These are phyloP conservation scores for Coptotermes formosanus DNA, from an alignment of 1,140 invertebrate genomes.

Conservation along the genomic window DNA sequence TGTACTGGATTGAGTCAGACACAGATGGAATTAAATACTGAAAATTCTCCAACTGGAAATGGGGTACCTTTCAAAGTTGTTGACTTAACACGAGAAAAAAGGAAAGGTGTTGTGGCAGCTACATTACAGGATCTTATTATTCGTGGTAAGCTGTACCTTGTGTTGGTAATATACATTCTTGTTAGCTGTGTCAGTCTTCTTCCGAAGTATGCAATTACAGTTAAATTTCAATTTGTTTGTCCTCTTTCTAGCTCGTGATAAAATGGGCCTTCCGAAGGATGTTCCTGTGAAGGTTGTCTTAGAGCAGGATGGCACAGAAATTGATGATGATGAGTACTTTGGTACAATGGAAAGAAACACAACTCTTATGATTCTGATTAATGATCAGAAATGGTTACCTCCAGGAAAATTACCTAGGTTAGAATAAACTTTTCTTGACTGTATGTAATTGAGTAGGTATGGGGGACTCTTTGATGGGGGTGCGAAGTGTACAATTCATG, in stretches of 20 bases:
- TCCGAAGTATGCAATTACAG: not conserved
- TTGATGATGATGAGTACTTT: conserved; percentile 87
- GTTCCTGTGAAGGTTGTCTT: conserved; percentile 71
- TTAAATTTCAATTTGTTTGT: not conserved
- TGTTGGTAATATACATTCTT: not conserved
- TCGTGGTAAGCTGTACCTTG: conserved; percentile 15
- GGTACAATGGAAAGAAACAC: conserved; percentile 79
- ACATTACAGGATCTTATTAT: conserved; percentile 29
- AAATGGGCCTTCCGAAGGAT: conserved; percentile 53
- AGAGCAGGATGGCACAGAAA: conserved; percentile 82
- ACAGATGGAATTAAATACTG: conserved; percentile 30
- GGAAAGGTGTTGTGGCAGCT: conserved; percentile 32
- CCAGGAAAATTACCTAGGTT: conserved; percentile 34
- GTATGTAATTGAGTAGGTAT: too few species aligned
- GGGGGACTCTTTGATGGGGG: not conserved
- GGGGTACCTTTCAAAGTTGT: conserved; percentile 32
- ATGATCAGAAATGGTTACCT: conserved; percentile 68
- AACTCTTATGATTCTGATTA: conserved; percentile 73
- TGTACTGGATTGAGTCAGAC: not conserved
- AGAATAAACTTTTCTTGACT: not conserved
- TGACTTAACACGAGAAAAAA: conserved; percentile 26
- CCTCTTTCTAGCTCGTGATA: conserved; percentile 49
- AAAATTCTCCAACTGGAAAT: conserved; percentile 8
- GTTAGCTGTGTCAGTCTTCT: not conserved
- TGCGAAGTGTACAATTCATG: not conserved